Percentiles rank a stretch among this genome's conserved stretches.
phyloP scores from a whole-genome alignment of 2,113 vertebrate species.

The Datnioides undecimradiatus region DNA sequence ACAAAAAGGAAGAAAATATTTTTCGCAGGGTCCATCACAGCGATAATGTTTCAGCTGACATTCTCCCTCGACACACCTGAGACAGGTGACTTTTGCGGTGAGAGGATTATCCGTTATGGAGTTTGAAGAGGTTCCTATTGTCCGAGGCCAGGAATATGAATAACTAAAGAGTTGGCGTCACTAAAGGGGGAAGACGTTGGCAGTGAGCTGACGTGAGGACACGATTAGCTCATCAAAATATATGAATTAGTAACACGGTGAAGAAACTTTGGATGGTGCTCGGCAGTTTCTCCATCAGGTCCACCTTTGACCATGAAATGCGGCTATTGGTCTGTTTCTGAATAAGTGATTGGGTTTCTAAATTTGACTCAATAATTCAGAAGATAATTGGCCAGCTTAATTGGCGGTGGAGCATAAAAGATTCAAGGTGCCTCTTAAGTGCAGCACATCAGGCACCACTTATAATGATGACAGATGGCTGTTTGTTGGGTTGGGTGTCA shows the following conservation, averaged over 20 bases:
- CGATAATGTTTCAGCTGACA: constrained; percentile 84
- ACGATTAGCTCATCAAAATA: constrained; percentile 62
- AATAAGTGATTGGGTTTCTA: constrained; percentile 78
- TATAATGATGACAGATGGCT: constrained; percentile 84
- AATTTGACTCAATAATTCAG: constrained; percentile 83
- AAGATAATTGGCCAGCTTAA: constrained; percentile 81
- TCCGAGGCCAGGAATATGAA: constrained; percentile 73
- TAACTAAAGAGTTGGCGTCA: constrained; percentile 73
- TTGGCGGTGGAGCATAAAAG: constrained; percentile 82
- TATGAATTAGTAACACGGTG: constrained; percentile 74
- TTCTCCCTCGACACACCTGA: constrained; percentile 81
- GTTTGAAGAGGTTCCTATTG: constrained; percentile 80
- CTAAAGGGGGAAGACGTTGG: constrained; percentile 37
- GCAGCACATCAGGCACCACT: constrained; percentile 80
- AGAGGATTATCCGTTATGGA: constrained; percentile 79
- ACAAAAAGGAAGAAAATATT: constrained; percentile 78
- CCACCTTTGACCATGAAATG: constrained; percentile 51
- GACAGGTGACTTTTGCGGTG: constrained; percentile 81
- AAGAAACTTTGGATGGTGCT: constrained; percentile 44
- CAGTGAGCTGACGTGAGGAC: constrained; percentile 51
- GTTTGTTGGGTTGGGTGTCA: constrained; percentile 82
- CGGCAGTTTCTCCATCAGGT: constrained; percentile 22
- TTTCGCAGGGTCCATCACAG: constrained; percentile 61
- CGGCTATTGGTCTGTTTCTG: constrained; percentile 57
- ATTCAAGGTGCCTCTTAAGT: constrained; percentile 82